A percentile compares a stretch with the other conserved stretches of the same genome.
Evolutionary conservation across 2,888 invertebrate genomes (phyloP).

Genomic region (Neoitamus cyanurus): DNA sequence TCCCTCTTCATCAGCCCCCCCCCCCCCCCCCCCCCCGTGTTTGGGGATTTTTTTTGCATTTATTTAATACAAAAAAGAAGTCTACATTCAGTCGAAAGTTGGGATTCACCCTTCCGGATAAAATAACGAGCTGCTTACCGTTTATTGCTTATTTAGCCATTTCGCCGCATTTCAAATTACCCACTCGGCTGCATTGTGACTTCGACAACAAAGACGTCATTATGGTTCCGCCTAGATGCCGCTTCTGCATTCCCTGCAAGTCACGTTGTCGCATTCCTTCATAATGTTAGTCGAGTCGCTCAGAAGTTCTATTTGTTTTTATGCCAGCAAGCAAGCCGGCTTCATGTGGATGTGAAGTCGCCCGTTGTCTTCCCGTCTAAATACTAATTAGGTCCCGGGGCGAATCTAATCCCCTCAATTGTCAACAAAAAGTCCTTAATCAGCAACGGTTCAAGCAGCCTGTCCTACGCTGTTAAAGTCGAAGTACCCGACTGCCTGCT

Average conservation of each 20-base stretch:
- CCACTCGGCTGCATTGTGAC: background rate
- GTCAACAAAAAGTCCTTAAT: background rate
- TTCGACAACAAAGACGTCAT: background rate
- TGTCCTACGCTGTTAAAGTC: background rate
- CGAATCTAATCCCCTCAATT: background rate
- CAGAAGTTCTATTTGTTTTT: background rate
- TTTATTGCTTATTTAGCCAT: background rate
- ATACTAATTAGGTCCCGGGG: background rate
- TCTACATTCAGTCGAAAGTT: background rate
- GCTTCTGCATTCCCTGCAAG: background rate
- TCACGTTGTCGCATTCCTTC: background rate
- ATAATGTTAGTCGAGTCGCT: background rate
- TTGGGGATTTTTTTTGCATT: background rate
- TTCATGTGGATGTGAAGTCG: too few species aligned
- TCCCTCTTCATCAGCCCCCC: too few species aligned
- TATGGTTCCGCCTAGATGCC: background rate
- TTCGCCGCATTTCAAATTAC: background rate
- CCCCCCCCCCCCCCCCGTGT: too few species aligned
- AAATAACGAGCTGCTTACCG: background rate
- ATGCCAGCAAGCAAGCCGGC: too few species aligned
- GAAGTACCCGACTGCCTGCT: background rate
- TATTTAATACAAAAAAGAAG: background rate
- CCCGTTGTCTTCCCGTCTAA: background rate
- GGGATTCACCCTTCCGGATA: background rate
- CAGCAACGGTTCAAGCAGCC: background rate